Evolutionary conservation across 2,113 vertebrate species (phyloP).

Genomic region (Alces alces): DNA sequence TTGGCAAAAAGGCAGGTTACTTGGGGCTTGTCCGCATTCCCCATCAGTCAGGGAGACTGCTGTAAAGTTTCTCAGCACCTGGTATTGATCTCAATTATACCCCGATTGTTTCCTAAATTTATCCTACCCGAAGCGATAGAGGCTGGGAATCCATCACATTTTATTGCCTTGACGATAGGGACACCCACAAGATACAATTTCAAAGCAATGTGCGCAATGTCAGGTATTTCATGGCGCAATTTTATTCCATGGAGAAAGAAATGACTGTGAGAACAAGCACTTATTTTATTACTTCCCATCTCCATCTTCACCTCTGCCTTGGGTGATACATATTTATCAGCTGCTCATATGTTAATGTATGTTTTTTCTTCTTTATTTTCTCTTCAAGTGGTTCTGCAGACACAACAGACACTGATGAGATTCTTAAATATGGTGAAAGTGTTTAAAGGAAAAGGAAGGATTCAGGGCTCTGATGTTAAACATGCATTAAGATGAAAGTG

Average conservation of each 20-base stretch:
- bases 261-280: not conserved
- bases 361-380: not conserved
- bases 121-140: constrained; percentile 17
- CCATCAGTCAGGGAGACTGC: constrained; percentile 15
- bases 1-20: not conserved
- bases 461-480: not conserved
- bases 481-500: not conserved
- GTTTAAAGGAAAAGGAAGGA: not conserved
- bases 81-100: constrained; percentile 70
- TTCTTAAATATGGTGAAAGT: not conserved
- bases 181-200: constrained; percentile 50
- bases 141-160: constrained; percentile 53
- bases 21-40: not conserved
- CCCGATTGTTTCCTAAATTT: constrained; percentile 64
- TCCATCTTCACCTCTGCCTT: not conserved
- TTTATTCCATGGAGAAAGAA: not conserved
- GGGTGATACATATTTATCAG: not conserved
- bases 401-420: not conserved
- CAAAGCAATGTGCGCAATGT: not conserved
- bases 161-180: constrained; percentile 54
- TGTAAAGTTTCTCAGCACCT: constrained; percentile 44
- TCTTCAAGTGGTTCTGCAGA: not conserved
- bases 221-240: not conserved
- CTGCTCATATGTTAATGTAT: not conserved
- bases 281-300: constrained; percentile 20